Conservation (phyloP, 2,797 vertebrate genomes). For the Fundulus diaphanus region DNA sequence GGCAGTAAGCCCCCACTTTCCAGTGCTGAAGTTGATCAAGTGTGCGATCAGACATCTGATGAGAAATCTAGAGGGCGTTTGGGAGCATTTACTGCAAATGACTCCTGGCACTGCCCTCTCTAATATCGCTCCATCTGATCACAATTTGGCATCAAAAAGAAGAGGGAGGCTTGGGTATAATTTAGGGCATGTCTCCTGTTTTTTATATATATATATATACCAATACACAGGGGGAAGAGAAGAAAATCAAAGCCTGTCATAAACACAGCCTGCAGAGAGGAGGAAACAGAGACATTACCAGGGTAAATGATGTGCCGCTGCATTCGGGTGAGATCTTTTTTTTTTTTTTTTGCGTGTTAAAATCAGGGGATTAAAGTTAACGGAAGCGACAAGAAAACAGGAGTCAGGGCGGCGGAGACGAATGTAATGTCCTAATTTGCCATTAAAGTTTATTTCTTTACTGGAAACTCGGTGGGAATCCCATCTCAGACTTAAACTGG, state of each 20-base stretch:
- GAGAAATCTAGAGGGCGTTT: slow-evolving; percentile 72
- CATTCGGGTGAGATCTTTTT: slow-evolving; percentile 59
- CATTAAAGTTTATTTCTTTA: slow-evolving; percentile 69
- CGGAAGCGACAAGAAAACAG: slow-evolving; percentile 24
- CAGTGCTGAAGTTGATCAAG: slow-evolving; percentile 73
- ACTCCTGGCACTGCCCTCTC: slow-evolving; percentile 74
- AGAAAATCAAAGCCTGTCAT: slow-evolving; percentile 66
- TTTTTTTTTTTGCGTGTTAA: slow-evolving; percentile 44
- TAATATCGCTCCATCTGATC: slow-evolving; percentile 77
- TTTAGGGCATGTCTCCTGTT: slow-evolving; percentile 54
- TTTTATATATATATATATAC: too few species aligned
- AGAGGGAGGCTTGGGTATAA: slow-evolving; percentile 19
- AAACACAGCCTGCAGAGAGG: slow-evolving; percentile 68
- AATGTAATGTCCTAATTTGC: slow-evolving; percentile 46
- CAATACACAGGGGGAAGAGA: slow-evolving; percentile 2
- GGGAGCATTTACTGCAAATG: slow-evolving; percentile 76
- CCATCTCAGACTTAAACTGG: slow-evolving; percentile 30
- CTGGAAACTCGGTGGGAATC: slow-evolving; percentile 60
- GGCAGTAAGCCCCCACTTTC: slow-evolving; percentile 56
- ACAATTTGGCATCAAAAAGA: slow-evolving; percentile 74
- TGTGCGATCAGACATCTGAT: slow-evolving; percentile 73
- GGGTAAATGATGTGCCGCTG: slow-evolving; percentile 51
- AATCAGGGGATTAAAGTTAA: slow-evolving; percentile 52
- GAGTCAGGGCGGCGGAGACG: slow-evolving; percentile 45
- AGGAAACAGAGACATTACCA: slow-evolving; percentile 70